Conservation (phyloP, 2,113 vertebrate genomes). For the Pteruthius melanotis region DNA sequence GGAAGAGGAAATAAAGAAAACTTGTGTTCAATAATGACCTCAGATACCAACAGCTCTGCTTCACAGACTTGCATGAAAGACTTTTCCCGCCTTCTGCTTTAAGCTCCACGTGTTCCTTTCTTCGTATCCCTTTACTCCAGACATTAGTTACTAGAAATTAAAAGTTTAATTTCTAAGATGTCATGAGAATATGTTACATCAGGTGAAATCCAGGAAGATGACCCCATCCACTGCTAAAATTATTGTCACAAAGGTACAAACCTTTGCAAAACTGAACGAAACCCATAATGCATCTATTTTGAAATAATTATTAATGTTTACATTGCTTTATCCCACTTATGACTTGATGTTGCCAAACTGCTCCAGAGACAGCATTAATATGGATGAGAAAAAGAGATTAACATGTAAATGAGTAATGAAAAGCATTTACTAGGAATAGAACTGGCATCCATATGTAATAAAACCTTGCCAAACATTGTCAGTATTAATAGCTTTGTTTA, state of each 20-base stretch:
- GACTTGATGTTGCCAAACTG: not conserved
- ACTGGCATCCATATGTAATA: not conserved
- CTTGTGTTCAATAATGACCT: rapidly evolving
- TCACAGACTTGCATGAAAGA: not conserved
- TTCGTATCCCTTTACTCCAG: not conserved
- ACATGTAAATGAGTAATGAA: not conserved
- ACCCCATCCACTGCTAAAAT: not conserved
- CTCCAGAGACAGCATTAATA: not conserved
- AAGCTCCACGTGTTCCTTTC: not conserved
- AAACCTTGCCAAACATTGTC: not conserved
- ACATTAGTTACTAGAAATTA: not conserved
- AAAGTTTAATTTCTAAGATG: not conserved
- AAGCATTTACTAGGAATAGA: not conserved
- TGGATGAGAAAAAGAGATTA: not conserved
- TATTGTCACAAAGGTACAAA: not conserved
- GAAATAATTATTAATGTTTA: not conserved
- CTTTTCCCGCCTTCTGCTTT: not conserved
- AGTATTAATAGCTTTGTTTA: slow-evolving; percentile 2
- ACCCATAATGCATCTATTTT: not conserved
- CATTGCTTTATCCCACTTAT: not conserved
- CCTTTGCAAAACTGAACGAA: not conserved
- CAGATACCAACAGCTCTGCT: not conserved
- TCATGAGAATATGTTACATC: not conserved
- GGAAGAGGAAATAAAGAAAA: not conserved
- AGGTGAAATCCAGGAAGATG: not conserved